A percentile compares a stretch with the other conserved stretches of the same genome.
These are phyloP conservation scores for Paradoxurus hermaphroditus DNA, from an alignment of 2,113 vertebrate genomes.

Conservation along the genomic window DNA sequence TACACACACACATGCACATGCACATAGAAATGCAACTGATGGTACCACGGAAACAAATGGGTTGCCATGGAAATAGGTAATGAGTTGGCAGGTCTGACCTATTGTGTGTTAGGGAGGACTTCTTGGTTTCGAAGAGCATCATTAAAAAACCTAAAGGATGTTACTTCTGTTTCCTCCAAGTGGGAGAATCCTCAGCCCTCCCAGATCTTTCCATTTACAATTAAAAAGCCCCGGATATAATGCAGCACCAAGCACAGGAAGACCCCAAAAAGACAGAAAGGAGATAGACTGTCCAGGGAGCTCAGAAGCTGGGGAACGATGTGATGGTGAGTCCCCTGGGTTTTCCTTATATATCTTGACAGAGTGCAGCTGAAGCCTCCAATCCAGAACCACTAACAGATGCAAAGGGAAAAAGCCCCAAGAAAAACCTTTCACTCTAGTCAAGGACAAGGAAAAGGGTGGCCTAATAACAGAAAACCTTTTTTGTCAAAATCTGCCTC, in stretches of 20 bases:
- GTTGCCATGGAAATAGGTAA: not conserved
- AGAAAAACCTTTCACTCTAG: not conserved
- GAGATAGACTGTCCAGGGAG: not conserved
- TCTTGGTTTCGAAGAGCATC: not conserved
- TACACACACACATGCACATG: not conserved
- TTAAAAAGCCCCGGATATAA: not conserved
- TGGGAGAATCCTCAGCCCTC: not conserved
- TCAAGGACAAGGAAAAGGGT: not conserved
- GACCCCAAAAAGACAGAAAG: not conserved
- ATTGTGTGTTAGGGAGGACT: not conserved
- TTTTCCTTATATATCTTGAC: not conserved
- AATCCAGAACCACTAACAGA: not conserved
- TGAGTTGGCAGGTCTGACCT: not conserved
- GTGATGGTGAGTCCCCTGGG: not conserved
- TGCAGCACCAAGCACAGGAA: not conserved
- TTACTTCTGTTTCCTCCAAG: not conserved
- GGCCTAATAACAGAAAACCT: not conserved
- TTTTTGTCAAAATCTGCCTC: not conserved
- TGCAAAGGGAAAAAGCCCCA: not conserved
- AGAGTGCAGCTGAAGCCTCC: not conserved
- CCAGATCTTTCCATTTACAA: not conserved
- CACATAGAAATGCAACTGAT: not conserved
- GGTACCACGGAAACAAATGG: not conserved
- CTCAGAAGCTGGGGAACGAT: not conserved
- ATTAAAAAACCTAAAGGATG: not conserved